Percentiles rank a stretch among this genome's conserved stretches.
Evolutionary conservation across 2,113 vertebrate genomes (phyloP).

Genomic region (sheep (Ovis aries)): ARS-UI_Ramb_v3.0 NC_056074.1:9317001-9317500

Average conservation of each 20-base stretch:
- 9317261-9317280: background rate
- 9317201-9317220: rapidly evolving
- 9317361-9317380: background rate
- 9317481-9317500: background rate
- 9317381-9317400: background rate
- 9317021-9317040: background rate
- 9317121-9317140: background rate
- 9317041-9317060: background rate
- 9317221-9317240: background rate
- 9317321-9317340: background rate
- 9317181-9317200: background rate
- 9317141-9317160: rapidly evolving
- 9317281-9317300: background rate
- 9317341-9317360: background rate
- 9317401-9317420: background rate
- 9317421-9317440: background rate
- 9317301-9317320: background rate
- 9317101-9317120: background rate
- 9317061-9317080: background rate
- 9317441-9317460: background rate
- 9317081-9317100: background rate
- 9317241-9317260: background rate
- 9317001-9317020: background rate
- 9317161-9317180: background rate
- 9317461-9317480: background rate